Evolutionary conservation across 2,888 invertebrate species (phyloP), one percentile per base, ranked within the genome.

Genomic region (Junonia oenone): DNA sequence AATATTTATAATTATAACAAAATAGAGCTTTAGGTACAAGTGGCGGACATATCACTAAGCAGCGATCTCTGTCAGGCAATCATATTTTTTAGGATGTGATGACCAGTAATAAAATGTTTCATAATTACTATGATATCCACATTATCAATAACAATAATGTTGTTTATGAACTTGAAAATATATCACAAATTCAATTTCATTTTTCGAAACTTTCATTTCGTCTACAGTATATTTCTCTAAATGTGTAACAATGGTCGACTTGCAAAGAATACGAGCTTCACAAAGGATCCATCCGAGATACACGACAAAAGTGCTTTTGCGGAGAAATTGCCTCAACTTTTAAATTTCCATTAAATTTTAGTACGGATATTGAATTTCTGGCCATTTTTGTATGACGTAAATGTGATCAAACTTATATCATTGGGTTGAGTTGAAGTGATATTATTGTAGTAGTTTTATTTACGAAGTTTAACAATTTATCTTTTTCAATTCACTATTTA

Each of bases 291-390:
- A 17, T 52, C 51, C 35, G 35, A 54, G 53, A 54, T 43, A 52
- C 47, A 54, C 48, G 47, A 54, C 22, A 33, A 48, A 40, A 47
- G 40, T 29, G 50, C 26, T 27, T 15, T 45, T 9, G 48, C 37
- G 27, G 46, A 26, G 29, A 54, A 43, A 55, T 43, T 49, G 49
- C 54, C 27, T 43, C 40, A 55, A 48, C 47, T 48, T 48, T 51
- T 31, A 54, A 38, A 48, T 54, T 47, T 54, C 43, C 13, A 45
- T 55, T 45, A 45, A 49, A 49, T 55, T 55, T 55, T 43, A 49
- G 26, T 17, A 17, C 33, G 11, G 49, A 47, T 45, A 45, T 45
- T 35, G 43, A 49, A 55, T 55, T 55, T 43, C 17, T 26, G n/a
- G 43, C 27, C 17, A 55, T 49, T 45, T 19, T 48, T 17, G 11